Base-by-base conservation (phyloP, 2,113 vertebrate species). In the Orycteropus afer region DNA sequence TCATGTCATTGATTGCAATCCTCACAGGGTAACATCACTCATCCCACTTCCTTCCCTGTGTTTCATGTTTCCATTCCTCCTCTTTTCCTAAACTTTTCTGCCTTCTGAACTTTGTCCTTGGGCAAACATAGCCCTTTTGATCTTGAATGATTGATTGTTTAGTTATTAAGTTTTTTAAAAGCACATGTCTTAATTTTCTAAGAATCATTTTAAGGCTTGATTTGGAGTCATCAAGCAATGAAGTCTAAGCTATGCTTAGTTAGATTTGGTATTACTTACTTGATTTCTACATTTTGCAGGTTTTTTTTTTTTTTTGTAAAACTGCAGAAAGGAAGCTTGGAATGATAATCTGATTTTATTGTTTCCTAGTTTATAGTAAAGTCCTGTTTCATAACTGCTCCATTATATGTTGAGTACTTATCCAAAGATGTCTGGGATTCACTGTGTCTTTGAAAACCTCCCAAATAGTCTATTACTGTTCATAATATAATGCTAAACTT, bases 191-290 rank as follows among this genome's bases (percentile, higher is more conserved):
- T 67, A 53, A 40, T 81, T 81, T 87, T 80, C 29, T 23, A 85
- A 90, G 86, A 73, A 42, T 49, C 10, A 27, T 15, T 95, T 91
- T 25, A 59, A 47, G 61, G 37, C 83, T 89, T 71, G 13, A 79
- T 73, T 95, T 53, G 59, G 69, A 74, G 51, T 77, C 15, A 1
- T 5, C 4, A 11, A 95, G 23, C 42, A 87, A 8, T 51, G 37
- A 47, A 51, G n/a, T 86, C 65, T 94, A 90, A 90, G 81, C 63
- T 76, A 71, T 78, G 14, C 27, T 73, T 83, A 90, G 37, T 81
- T 73, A 65, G 40, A 15, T 83, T 53, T 91, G 67, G 18, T 69
- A 86, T 91, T 87, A 71, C 42, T 85, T 71, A 61, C 7, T 82
- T 71, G 32, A 42, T 77, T 90, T 96, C 53, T 59, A 65, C 83